Evolutionary conservation across 2,888 invertebrate genomes (phyloP).

Genomic region (Cepaea hortensis): DNA sequence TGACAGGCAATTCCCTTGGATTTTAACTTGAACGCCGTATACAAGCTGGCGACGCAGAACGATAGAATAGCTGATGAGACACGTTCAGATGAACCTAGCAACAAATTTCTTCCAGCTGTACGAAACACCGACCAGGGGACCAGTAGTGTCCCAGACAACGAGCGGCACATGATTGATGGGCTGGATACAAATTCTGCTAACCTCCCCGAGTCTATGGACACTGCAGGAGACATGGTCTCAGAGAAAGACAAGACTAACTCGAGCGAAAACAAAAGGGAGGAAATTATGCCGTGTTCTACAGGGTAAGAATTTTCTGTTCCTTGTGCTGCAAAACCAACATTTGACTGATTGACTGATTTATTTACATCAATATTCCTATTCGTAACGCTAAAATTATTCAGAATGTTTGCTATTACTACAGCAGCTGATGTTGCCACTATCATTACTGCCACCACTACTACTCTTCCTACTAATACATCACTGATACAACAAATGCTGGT

Average conservation of each 20-base stretch:
- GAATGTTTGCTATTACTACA: no score
- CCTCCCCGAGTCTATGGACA: background rate
- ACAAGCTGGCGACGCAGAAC: conserved; percentile 20
- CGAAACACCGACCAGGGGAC: background rate
- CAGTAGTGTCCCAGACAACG: background rate
- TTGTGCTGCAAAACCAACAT: background rate
- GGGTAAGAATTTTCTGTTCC: background rate
- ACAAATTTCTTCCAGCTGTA: background rate
- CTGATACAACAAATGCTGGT: no score
- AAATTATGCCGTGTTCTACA: background rate
- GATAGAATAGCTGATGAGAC: conserved; percentile 12
- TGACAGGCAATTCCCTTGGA: conserved; percentile 30
- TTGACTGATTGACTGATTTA: no score
- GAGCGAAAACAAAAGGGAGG: background rate
- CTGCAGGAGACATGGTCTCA: background rate
- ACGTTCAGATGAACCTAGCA: background rate
- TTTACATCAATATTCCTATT: no score
- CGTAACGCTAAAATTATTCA: no score
- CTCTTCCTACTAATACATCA: no score
- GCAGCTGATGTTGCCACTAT: no score
- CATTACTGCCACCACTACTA: no score
- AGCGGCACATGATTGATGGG: background rate
- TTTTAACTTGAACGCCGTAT: conserved; percentile 44
- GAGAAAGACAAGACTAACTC: background rate
- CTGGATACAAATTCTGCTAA: background rate